Evolutionary conservation across 2,888 invertebrate genomes (phyloP).

Genomic region (Psylliodes chrysocephalus): DNA sequence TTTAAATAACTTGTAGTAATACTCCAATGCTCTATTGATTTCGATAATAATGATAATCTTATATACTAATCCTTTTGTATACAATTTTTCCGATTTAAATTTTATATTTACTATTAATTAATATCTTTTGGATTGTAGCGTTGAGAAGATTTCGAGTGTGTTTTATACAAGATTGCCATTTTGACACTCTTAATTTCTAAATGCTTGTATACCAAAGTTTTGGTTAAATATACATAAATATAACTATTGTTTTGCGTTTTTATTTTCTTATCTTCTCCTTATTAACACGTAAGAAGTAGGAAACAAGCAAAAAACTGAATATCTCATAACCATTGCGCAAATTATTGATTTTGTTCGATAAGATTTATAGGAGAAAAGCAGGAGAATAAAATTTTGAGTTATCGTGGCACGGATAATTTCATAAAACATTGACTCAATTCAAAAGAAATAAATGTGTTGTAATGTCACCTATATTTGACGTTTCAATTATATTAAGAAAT

Average conservation of each 20-base stretch:
- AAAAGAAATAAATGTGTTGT: no score
- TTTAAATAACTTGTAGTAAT: conserved; percentile 41
- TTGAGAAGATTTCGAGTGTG: conserved; percentile 45
- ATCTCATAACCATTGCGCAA: no score
- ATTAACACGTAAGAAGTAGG: no score
- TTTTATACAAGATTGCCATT: conserved; percentile 50
- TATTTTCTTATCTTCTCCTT: not conserved
- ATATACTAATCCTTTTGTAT: conserved; percentile 45
- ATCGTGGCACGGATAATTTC: no score
- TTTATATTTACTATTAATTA: conserved; percentile 39
- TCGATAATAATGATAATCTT: conserved; percentile 42
- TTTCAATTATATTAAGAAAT: no score
- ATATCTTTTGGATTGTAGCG: conserved; percentile 46
- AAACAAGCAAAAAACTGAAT: no score
- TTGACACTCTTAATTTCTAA: conserved; percentile 49
- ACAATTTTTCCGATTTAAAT: conserved; percentile 43
- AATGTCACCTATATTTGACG: no score
- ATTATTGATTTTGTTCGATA: no score
- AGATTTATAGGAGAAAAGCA: no score
- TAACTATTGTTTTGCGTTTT: conserved; percentile 14
- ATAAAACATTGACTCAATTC: no score
- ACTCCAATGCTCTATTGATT: conserved; percentile 45
- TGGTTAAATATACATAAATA: conserved; percentile 52
- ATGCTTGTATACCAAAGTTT: conserved; percentile 57
- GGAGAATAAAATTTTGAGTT: no score